Conservation (phyloP, 2,888 invertebrate species). For the Myopa testacea region DNA sequence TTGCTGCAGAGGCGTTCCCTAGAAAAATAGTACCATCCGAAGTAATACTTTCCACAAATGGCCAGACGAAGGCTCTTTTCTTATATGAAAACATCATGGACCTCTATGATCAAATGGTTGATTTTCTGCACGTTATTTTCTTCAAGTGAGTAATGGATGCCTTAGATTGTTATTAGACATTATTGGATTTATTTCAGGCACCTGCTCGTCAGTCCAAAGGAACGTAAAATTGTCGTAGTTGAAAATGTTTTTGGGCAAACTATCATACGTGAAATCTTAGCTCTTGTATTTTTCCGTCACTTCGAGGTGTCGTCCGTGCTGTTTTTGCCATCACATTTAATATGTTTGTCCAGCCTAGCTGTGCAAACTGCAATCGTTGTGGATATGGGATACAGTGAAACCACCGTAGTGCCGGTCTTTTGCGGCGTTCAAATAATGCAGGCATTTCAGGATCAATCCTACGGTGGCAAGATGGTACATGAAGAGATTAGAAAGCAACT, state of each 20-base stretch:
- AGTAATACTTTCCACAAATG: conserved; percentile 76
- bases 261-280: conserved; percentile 85
- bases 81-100: conserved; percentile 76
- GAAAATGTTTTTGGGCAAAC: conserved; percentile 90
- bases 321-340: conserved; percentile 88
- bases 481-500: conserved; percentile 72
- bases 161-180: background rate
- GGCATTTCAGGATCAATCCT: conserved; percentile 84
- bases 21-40: conserved; percentile 87
- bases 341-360: conserved; percentile 86
- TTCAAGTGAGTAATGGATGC: conserved; percentile 76
- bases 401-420: conserved; percentile 84
- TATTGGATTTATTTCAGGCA: conserved; percentile 72
- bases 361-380: conserved; percentile 85
- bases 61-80: conserved; percentile 73
- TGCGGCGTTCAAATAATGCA: conserved; percentile 88
- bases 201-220: conserved; percentile 92
- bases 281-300: conserved; percentile 90
- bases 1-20: conserved; percentile 89
- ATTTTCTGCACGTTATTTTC: conserved; percentile 88
- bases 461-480: conserved; percentile 81
- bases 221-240: conserved; percentile 89
- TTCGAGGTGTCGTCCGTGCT: conserved; percentile 88
- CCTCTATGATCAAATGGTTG: conserved; percentile 86
- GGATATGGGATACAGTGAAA: conserved; percentile 89